Conservation (phyloP, 2,113 vertebrate species). For the Mugil cephalus region DNA sequence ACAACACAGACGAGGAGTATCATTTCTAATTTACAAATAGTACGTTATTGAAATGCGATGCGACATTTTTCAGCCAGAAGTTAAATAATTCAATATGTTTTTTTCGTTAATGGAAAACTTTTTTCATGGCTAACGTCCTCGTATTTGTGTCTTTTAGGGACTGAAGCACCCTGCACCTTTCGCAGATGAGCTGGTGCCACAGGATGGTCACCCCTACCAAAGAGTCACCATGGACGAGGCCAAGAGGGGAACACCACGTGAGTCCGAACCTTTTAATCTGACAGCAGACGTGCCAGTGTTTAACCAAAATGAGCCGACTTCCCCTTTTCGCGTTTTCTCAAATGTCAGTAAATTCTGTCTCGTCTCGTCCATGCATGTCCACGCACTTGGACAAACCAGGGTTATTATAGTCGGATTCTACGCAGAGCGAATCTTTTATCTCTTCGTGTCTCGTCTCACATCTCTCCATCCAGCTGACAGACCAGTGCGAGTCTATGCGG, state of each 20-base stretch:
- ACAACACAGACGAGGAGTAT: too few species aligned
- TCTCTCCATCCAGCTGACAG: slow-evolving; percentile 85
- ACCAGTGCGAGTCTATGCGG: slow-evolving; percentile 96
- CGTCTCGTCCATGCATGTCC: too few species aligned
- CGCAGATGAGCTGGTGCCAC: slow-evolving; percentile 88
- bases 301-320: too few species aligned
- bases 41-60: not conserved
- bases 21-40: too few species aligned
- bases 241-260: slow-evolving; percentile 90
- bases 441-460: not conserved
- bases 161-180: slow-evolving; percentile 92
- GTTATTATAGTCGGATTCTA: not conserved
- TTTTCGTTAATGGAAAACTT: not conserved
- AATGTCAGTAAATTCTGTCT: too few species aligned
- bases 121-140: not conserved
- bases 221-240: slow-evolving; percentile 94
- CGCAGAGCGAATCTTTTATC: not conserved
- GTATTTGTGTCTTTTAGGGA: slow-evolving; percentile 79
- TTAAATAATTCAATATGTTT: not conserved
- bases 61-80: not conserved
- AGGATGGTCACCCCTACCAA: slow-evolving; percentile 83
- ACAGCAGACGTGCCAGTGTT: not conserved
- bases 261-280: slow-evolving; percentile 35
- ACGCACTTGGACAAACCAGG: not conserved
- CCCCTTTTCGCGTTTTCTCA: too few species aligned